A percentile compares a stretch with the other conserved stretches of the same genome.
Evolutionary conservation across 2,888 invertebrate genomes (phyloP).

Genomic region (Coelopa pilipes): DNA sequence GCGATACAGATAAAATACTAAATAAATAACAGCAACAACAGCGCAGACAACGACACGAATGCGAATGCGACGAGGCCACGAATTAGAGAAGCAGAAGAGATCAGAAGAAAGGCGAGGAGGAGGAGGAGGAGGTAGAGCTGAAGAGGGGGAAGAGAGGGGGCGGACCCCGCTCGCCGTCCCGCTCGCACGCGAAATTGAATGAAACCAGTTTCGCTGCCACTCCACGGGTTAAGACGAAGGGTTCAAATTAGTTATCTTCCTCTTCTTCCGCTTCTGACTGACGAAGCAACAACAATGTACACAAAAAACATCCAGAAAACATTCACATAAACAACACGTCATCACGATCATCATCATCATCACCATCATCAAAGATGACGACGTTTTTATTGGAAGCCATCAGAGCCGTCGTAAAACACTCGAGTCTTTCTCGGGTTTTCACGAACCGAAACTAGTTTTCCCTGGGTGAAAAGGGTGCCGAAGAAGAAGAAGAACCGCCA

Average conservation of each 20-base stretch:
- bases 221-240: conserved; percentile 8
- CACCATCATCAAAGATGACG: neutral
- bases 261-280: neutral
- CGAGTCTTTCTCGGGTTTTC: neutral
- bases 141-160: neutral
- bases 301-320: too few species aligned
- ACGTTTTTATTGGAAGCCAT: neutral
- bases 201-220: conserved; percentile 21
- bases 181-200: conserved; percentile 10
- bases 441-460: too few species aligned
- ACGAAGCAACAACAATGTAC: conserved; percentile 3
- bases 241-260: conserved; percentile 2
- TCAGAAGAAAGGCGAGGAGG: too few species aligned
- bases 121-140: too few species aligned
- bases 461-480: too few species aligned
- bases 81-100: conserved; percentile 1
- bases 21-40: neutral
- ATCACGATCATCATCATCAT: neutral
- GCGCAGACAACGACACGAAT: neutral
- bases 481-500: too few species aligned
- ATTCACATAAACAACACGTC: conserved; percentile 4
- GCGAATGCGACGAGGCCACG: neutral
- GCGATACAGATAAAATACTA: neutral
- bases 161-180: neutral
- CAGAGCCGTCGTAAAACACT: neutral